phyloP scores from a whole-genome alignment of 1,140 invertebrate genomes.

The Trinorchestia longiramus region DNA sequence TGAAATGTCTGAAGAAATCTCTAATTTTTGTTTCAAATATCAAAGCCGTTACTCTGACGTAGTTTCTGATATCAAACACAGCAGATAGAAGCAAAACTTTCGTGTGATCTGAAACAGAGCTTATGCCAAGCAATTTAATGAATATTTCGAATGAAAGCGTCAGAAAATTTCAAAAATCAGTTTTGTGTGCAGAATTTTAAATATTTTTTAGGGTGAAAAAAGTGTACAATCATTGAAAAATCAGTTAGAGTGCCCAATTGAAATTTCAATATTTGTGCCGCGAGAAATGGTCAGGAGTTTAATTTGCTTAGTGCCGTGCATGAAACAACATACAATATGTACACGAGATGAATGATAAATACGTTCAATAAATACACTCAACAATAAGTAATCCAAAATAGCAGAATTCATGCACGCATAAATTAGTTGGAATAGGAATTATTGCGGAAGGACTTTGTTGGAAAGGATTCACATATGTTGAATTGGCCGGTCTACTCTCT shows the following conservation, averaged over 20 bases:
- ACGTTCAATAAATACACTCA: neutral
- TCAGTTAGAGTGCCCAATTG: neutral
- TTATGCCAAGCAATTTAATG: too few species aligned
- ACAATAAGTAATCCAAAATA: neutral
- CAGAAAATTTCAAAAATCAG: neutral
- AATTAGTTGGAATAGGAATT: neutral
- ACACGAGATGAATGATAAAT: neutral
- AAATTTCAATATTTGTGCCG: neutral
- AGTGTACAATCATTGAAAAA: neutral
- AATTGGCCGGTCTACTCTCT: neutral
- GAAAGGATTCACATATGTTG: neutral
- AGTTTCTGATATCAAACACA: neutral
- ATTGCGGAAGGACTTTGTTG: neutral
- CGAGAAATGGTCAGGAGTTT: neutral
- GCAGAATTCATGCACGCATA: neutral
- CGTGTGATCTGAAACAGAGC: neutral
- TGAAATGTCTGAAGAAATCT: too few species aligned
- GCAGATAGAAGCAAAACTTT: neutral
- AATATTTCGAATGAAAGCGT: neutral
- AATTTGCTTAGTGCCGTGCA: neutral
- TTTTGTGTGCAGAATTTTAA: neutral
- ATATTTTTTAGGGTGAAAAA: neutral
- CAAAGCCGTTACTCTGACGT: too few species aligned
- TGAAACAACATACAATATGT: neutral
- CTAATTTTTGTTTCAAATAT: too few species aligned